Conservation (phyloP, 2,888 invertebrate species). For the Yponomeuta evonymella region DNA sequence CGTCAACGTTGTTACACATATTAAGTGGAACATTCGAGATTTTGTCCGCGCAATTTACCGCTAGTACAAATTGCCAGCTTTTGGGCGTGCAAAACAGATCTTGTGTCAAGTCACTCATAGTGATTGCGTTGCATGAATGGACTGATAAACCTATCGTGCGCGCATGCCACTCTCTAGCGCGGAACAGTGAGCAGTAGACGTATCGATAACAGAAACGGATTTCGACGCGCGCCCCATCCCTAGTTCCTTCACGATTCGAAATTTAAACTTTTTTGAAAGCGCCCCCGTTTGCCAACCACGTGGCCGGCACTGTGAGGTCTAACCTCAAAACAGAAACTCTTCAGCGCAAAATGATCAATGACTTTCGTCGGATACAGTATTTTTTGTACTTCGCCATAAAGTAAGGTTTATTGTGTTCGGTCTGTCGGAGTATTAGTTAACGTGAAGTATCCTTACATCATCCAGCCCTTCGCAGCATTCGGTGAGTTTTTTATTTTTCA, state of each 20-base stretch:
- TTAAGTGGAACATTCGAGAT: neutral
- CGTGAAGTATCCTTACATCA: constrained; percentile 6
- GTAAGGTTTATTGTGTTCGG: constrained; percentile 28
- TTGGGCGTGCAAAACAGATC: neutral
- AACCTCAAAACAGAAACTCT: constrained; percentile 2
- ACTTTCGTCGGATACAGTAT: constrained; percentile 40
- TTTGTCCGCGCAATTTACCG: neutral
- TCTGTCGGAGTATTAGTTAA: neutral
- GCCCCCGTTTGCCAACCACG: neutral
- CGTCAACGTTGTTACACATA: neutral
- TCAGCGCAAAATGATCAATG: constrained; percentile 43
- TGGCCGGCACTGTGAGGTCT: neutral
- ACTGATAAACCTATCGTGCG: neutral
- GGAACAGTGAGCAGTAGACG: neutral
- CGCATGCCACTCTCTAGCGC: constrained; percentile 1
- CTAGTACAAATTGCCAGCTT: neutral
- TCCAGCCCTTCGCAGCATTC: neutral
- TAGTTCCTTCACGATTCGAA: neutral
- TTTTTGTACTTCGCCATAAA: constrained; percentile 54
- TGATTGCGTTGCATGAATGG: neutral
- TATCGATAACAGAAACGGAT: neutral
- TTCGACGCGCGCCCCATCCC: neutral
- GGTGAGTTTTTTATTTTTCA: neutral
- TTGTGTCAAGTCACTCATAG: neutral
- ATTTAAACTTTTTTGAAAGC: neutral